Conservation (phyloP, 2,113 vertebrate genomes). For the Oxyruncus cristatus region DNA sequence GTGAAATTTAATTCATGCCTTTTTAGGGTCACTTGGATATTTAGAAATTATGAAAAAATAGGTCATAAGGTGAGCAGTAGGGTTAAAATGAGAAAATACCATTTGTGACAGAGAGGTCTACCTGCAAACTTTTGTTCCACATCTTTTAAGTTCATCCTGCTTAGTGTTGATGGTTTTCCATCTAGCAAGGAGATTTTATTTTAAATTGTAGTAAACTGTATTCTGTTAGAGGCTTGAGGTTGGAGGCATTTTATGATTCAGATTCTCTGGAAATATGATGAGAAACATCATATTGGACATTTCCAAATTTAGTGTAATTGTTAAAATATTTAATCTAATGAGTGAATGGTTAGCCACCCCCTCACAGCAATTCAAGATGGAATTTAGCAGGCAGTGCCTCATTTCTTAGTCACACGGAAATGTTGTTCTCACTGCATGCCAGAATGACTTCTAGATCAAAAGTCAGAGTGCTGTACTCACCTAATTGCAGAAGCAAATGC, state of each 20-base stretch:
- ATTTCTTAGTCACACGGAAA: background rate
- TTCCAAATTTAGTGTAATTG: background rate
- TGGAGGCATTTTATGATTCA: background rate
- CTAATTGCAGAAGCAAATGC: background rate
- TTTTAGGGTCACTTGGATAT: background rate
- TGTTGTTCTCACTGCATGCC: background rate
- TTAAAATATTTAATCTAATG: background rate
- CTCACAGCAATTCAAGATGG: background rate
- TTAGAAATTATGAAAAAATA: background rate
- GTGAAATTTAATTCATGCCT: background rate
- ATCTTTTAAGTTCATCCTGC: background rate
- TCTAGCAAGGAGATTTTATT: background rate
- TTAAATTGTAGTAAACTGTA: background rate
- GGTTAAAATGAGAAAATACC: background rate
- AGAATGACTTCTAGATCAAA: background rate
- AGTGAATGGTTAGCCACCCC: background rate
- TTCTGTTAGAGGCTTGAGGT: background rate
- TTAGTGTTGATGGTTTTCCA: background rate
- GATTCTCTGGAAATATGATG: background rate
- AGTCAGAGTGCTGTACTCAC: background rate
- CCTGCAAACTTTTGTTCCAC: background rate
- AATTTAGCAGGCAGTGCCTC: background rate
- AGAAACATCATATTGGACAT: background rate
- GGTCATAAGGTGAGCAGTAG: background rate
- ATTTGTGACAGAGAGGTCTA: background rate